Percentiles rank a stretch among this genome's conserved stretches.
Conservation (phyloP, 2,888 invertebrate genomes). For the Synergus umbraculus region DNA sequence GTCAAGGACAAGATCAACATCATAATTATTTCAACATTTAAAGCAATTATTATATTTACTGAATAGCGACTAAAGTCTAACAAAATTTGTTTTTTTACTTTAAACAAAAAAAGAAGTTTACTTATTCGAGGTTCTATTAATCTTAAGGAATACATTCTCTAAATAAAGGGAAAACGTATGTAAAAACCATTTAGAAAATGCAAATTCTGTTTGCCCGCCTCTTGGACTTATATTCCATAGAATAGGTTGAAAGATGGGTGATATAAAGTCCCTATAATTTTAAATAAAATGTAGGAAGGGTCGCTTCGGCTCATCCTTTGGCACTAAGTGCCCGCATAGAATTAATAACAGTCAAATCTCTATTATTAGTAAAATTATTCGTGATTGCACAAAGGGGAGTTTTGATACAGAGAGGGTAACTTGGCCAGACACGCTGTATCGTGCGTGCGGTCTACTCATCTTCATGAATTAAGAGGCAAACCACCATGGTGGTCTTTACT, state of each 20-base stretch:
- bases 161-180: neutral
- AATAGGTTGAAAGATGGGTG: neutral
- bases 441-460: conserved; percentile 50
- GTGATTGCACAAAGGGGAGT: conserved; percentile 45
- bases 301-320: neutral
- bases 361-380: conserved; percentile 39
- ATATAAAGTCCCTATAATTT: conserved; percentile 22
- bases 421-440: conserved; percentile 43
- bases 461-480: conserved; percentile 45
- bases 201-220: neutral
- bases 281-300: conserved; percentile 19
- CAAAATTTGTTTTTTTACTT: no score
- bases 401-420: conserved; percentile 43
- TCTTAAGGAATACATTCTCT: no score
- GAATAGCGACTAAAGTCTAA: no score
- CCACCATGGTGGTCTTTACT: conserved; percentile 40
- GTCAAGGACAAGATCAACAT: no score
- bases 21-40: no score
- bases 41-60: no score
- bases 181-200: neutral
- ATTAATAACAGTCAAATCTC: conserved; percentile 29
- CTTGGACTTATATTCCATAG: neutral
- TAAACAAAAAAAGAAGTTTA: no score
- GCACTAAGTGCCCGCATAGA: conserved; percentile 9
- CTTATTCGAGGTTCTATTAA: no score